A percentile compares a stretch with the other conserved stretches of the same genome.
Evolutionary conservation across 92 coral and sea anemone species (phyloP).

Genomic region (Blastomussa wellsi): DNA sequence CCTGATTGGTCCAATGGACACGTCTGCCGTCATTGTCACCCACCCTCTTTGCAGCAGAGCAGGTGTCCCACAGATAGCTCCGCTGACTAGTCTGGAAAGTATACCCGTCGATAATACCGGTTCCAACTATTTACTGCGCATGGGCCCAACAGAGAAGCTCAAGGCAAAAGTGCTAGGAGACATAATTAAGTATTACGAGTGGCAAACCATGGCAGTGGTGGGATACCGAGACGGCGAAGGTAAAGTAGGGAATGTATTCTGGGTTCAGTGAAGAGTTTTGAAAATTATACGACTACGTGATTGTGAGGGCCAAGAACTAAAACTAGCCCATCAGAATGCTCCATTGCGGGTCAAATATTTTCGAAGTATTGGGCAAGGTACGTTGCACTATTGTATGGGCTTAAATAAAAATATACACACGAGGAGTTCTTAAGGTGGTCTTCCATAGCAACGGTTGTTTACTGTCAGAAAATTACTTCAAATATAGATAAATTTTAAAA

Average conservation of each 20-base stretch:
- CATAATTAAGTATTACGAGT: conserved; percentile 38
- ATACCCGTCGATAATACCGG: conserved; percentile 21
- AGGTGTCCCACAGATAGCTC: conserved; percentile 72
- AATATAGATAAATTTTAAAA: too few species aligned
- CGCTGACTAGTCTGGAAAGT: conserved; percentile 65
- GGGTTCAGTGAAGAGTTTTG: not conserved
- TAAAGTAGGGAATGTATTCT: not conserved
- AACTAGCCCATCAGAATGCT: not conserved
- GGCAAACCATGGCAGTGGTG: conserved; percentile 64
- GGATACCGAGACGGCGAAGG: conserved; percentile 66
- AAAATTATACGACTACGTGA: not conserved
- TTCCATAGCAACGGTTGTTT: too few species aligned
- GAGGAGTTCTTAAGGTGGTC: too few species aligned
- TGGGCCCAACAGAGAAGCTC: conserved; percentile 65
- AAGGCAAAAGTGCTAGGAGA: conserved; percentile 55
- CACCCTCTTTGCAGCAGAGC: conserved; percentile 61
- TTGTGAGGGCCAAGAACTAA: not conserved
- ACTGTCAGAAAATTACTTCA: too few species aligned
- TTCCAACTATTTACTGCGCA: conserved; percentile 58
- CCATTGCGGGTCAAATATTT: not conserved
- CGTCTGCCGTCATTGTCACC: conserved; percentile 53
- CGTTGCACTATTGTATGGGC: too few species aligned
- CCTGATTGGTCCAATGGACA: conserved; percentile 68
- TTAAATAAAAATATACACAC: too few species aligned
- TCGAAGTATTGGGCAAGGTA: not conserved